Conservation (phyloP, 2,797 vertebrate species). For the Danionella dracula region DNA sequence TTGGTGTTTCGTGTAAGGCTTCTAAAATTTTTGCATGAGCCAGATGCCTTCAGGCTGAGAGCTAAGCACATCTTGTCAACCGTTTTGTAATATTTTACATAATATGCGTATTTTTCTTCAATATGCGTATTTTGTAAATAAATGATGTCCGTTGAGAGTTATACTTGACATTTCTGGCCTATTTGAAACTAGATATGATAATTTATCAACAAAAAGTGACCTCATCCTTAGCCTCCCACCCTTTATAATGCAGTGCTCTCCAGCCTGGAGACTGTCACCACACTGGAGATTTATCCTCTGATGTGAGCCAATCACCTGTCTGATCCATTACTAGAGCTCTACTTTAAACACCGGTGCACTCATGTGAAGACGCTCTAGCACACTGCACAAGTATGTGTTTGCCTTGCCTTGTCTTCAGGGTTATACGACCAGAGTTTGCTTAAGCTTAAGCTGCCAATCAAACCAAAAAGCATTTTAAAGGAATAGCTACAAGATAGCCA, state of each 20-base stretch:
- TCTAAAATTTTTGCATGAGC: too few relatives aligned
- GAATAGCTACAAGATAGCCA: too few relatives aligned
- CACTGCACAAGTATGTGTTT: neutral
- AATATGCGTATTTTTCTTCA: too few relatives aligned
- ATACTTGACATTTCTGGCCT: too few relatives aligned
- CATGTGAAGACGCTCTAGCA: conserved; percentile 4
- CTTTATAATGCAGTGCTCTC: neutral
- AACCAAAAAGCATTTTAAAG: neutral
- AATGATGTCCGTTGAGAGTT: too few relatives aligned
- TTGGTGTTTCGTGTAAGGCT: too few relatives aligned
- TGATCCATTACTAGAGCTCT: conserved; percentile 25
- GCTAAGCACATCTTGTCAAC: too few relatives aligned
- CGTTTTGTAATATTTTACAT: too few relatives aligned
- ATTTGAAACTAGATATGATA: neutral
- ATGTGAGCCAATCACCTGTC: conserved; percentile 26
- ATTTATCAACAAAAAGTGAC: neutral
- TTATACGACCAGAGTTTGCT: neutral
- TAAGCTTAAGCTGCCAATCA: conserved; percentile 5
- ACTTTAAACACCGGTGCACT: conserved; percentile 22
- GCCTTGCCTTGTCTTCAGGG: conserved; percentile 9
- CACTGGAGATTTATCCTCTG: conserved; percentile 53
- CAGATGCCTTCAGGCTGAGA: too few relatives aligned
- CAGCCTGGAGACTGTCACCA: conserved; percentile 46
- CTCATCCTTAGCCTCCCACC: neutral
- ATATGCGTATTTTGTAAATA: too few relatives aligned